Base-by-base conservation (phyloP, 2,888 invertebrate genomes). In the Anarsia innoxiella region DNA sequence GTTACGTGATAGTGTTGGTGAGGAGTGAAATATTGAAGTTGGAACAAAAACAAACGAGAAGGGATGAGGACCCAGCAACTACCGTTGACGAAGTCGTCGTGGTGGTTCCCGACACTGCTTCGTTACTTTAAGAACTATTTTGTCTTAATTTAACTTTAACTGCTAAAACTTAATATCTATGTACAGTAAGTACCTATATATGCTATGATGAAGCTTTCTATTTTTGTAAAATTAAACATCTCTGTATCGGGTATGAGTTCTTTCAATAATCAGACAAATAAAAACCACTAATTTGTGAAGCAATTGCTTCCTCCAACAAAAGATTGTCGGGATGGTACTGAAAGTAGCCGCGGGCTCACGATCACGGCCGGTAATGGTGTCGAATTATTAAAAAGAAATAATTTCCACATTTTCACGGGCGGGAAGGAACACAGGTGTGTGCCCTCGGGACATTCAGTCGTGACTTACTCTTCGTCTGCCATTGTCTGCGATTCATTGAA, bases 401-500 rank as follows among this genome's bases (percentile, higher is more conserved):
- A 64, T 67, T 65, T 71, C 62, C 57, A 56, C 53, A 57, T n/a
- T 25, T 25, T n/a, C 25, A 9, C n/a, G 56, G 67, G n/a, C n/a
- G n/a, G n/a, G n/a, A n/a, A n/a, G n/a, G n/a, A n/a, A n/a, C 77
- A 72, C 83, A 84, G 83, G 80, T 84, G 83, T 71, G 53, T 56
- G 73, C 74, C 79, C 61, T 52, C 64, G 57, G 77, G 74, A 68
- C 50, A 40, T 31, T 23, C 43, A 55, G 69, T 83, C 83, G 83
- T 83, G 83, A 83, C 82, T 84, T 82, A 84, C 76, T 65, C 66
- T 49, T 49, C 51, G 45, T 49, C 47, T 37, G 41, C 56, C 51
- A 62, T 74, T 74, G 70, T 68, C 56, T 57, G 59, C 54, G 41
- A 29, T 43, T 60, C 65, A 65, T 65, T 66, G 65, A 66, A 63